Evolutionary conservation across 2,797 vertebrate species (phyloP).

Genomic region (Lithobates pipiens): DNA sequence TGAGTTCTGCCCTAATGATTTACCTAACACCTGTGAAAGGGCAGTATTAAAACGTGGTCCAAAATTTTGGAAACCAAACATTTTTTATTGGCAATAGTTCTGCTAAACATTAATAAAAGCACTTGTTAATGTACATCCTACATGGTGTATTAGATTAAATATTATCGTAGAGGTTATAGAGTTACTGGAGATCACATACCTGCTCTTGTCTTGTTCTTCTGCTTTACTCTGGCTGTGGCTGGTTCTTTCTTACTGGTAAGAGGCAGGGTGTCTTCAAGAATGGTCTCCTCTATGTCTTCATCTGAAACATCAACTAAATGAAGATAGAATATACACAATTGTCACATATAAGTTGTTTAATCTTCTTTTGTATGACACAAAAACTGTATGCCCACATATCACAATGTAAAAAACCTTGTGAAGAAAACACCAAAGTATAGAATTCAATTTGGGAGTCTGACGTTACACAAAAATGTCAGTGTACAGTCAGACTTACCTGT

Average conservation of each 20-base stretch:
- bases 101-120: not conserved
- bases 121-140: constrained; percentile 31
- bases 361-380: no score
- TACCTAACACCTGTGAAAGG: not conserved
- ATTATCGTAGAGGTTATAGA: not conserved
- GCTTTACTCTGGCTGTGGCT: constrained; percentile 3
- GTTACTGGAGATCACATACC: constrained; percentile 10
- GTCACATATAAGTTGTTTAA: not conserved
- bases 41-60: not conserved
- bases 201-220: constrained; percentile 36
- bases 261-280: constrained; percentile 62
- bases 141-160: not conserved
- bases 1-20: constrained; percentile 9
- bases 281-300: constrained; percentile 66
- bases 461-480: no score
- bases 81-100: not conserved
- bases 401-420: no score
- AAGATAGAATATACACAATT: not conserved
- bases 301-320: constrained; percentile 50
- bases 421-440: no score
- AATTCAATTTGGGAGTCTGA: no score
- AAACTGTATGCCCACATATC: no score
- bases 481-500: no score
- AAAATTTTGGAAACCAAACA: not conserved
- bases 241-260: constrained; percentile 49